These are phyloP conservation scores for Sitophilus oryzae DNA, from an alignment of 1,140 invertebrate species.

Conservation along the genomic window DNA sequence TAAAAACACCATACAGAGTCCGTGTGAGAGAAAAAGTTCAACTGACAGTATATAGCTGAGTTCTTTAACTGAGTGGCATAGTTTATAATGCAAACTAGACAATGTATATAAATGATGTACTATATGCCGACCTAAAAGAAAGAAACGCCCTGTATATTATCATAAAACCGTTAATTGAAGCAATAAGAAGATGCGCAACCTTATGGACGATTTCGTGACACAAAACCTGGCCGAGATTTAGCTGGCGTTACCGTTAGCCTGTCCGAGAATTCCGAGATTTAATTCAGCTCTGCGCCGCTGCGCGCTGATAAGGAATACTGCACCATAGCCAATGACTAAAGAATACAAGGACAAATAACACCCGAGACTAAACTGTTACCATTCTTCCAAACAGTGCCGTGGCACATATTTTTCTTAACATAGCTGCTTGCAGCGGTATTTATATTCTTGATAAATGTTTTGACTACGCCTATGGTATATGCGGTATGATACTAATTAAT, in stretches of 20 bases:
- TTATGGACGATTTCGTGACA: background rate
- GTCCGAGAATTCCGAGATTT: background rate
- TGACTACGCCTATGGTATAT: too few species aligned
- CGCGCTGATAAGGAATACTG: too few species aligned
- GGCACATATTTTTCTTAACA: too few species aligned
- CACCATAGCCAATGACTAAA: too few species aligned
- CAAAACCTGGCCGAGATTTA: background rate
- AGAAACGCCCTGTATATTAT: background rate
- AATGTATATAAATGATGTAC: background rate
- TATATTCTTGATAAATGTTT: too few species aligned
- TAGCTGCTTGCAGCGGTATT: too few species aligned
- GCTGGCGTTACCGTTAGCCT: background rate
- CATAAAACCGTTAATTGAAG: background rate
- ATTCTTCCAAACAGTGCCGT: too few species aligned
- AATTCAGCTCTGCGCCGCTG: too few species aligned
- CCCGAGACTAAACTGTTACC: too few species aligned
- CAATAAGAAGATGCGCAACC: background rate
- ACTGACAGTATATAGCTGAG: background rate
- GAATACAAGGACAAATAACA: too few species aligned
- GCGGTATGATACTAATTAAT: too few species aligned
- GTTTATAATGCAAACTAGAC: background rate
- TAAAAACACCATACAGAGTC: background rate
- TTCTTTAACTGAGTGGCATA: background rate
- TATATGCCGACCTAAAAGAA: background rate
- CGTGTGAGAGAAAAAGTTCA: background rate